Percentiles rank a stretch among this genome's conserved stretches.
phyloP scores from a whole-genome alignment of 2,797 vertebrate species.

The Sciurus carolinensis region DNA sequence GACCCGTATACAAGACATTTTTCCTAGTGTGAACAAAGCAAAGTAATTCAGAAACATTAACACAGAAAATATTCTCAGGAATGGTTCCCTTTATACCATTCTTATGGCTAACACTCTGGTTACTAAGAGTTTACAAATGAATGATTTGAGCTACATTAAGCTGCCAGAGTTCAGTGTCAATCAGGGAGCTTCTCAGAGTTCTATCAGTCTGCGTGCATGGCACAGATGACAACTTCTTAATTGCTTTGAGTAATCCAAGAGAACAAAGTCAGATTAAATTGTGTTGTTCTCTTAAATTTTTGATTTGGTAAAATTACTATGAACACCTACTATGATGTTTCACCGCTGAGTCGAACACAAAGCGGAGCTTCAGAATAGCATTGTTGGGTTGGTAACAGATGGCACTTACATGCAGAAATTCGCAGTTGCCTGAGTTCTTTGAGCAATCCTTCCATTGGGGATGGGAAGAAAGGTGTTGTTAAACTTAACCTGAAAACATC shows the following conservation, averaged over 20 bases:
- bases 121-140: slow-evolving; percentile 71
- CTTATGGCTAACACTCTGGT: background rate
- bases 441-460: background rate
- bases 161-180: slow-evolving; percentile 73
- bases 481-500: background rate
- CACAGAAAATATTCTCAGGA: slow-evolving; percentile 47
- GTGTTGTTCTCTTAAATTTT: slow-evolving; percentile 71
- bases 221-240: slow-evolving; percentile 73
- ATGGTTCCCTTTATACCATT: slow-evolving; percentile 36
- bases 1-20: background rate
- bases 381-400: background rate
- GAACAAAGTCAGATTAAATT: slow-evolving; percentile 80
- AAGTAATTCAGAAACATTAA: slow-evolving; percentile 51
- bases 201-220: slow-evolving; percentile 59
- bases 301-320: slow-evolving; percentile 77
- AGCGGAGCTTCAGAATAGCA: slow-evolving; percentile 27
- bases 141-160: slow-evolving; percentile 76
- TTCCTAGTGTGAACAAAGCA: slow-evolving; percentile 28
- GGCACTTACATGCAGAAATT: background rate
- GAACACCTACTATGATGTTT: background rate
- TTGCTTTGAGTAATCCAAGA: slow-evolving; percentile 72
- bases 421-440: slow-evolving; percentile 2
- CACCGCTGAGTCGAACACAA: slow-evolving; percentile 12
- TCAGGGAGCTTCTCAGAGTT: slow-evolving; percentile 66
- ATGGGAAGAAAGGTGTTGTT: background rate